phyloP scores from a whole-genome alignment of 2,888 invertebrate species.

The Apamea epomidion region DNA sequence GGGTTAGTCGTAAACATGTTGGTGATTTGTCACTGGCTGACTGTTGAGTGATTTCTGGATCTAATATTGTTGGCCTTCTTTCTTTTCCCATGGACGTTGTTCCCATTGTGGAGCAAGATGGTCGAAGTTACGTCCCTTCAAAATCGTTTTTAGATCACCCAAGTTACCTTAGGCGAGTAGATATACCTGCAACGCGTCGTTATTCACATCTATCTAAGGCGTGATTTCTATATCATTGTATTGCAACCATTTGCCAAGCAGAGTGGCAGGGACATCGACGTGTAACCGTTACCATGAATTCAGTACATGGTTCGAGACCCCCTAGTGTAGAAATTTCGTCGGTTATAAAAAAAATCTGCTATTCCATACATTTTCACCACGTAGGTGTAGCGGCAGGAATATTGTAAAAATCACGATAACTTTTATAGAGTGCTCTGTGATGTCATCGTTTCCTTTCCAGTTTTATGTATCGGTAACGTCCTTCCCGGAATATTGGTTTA shows the following conservation, averaged over 20 bases:
- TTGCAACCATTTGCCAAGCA: neutral
- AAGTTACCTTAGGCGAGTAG: neutral
- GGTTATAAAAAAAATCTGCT: no score
- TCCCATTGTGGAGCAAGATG: neutral
- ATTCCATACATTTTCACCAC: neutral
- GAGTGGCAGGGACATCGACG: no score
- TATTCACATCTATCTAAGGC: neutral
- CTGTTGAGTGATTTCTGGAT: slow-evolving; percentile 43
- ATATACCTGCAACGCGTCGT: neutral
- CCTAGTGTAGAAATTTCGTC: no score
- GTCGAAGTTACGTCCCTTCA: neutral
- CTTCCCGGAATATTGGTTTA: neutral
- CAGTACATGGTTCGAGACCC: no score
- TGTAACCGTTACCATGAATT: no score
- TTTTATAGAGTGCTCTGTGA: neutral
- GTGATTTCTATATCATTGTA: neutral
- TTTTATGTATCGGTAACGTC: neutral
- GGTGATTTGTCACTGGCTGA: slow-evolving; percentile 32
- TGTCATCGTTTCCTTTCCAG: neutral
- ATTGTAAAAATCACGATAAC: neutral
- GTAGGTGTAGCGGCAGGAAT: neutral
- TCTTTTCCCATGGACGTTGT: neutral
- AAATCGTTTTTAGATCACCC: neutral
- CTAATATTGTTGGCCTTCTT: slow-evolving; percentile 21
- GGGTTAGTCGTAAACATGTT: slow-evolving; percentile 49